A percentile compares a stretch with the other conserved stretches of the same genome.
phyloP scores from a whole-genome alignment of 1,140 invertebrate genomes.

The Cephus cinctus region DNA sequence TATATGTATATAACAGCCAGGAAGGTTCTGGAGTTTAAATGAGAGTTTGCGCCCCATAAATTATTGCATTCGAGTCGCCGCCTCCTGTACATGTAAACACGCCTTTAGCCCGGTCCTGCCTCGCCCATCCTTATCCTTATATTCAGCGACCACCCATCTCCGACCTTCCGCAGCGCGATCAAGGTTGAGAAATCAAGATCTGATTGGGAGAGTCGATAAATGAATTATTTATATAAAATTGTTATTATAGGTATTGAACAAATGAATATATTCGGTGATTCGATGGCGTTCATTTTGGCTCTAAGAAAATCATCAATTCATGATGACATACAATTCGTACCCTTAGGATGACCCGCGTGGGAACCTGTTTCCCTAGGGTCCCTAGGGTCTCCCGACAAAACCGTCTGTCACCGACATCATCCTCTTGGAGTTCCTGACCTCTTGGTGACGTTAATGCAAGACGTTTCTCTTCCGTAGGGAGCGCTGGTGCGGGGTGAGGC shows the following conservation, averaged over 20 bases:
- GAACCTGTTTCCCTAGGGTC: constrained; percentile 13
- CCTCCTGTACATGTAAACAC: no score
- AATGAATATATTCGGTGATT: no score
- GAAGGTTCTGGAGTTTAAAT: constrained; percentile 39
- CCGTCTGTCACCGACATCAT: constrained; percentile 28
- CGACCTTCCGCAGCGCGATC: no score
- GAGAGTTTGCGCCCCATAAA: constrained; percentile 42
- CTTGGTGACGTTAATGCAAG: constrained; percentile 26
- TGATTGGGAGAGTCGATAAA: no score
- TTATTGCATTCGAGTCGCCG: constrained; percentile 23
- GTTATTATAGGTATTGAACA: no score
- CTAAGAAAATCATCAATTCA: no score
- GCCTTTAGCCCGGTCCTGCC: background rate
- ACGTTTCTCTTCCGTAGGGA: constrained; percentile 11
- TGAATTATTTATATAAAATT: no score
- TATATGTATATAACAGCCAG: no score
- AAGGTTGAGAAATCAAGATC: no score
- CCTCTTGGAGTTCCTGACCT: constrained; percentile 28
- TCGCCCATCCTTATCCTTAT: background rate
- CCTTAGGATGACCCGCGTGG: no score
- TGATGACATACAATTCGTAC: no score
- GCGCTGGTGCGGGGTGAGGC: background rate
- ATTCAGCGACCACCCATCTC: constrained; percentile 13
- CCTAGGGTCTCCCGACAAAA: constrained; percentile 20
- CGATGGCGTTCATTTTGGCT: no score